A percentile compares a stretch with the other conserved stretches of the same genome.
These are phyloP conservation scores for Chlorops oryzae DNA, from an alignment of 1,140 invertebrate genomes.

Conservation along the genomic window DNA sequence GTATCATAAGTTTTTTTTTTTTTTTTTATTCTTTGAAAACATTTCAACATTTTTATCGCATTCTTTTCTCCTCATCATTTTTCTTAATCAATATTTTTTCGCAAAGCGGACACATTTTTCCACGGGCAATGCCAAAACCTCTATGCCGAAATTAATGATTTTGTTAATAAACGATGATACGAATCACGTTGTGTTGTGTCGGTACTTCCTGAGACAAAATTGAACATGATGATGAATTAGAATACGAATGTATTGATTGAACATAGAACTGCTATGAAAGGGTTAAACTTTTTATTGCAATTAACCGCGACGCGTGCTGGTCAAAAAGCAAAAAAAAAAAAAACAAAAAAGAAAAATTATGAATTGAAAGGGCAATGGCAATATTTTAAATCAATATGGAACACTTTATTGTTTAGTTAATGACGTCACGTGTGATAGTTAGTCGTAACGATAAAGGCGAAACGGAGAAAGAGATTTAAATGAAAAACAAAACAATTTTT, in stretches of 20 bases:
- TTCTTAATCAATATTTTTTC: no score
- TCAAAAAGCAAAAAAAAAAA: neutral
- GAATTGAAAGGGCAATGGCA: slow-evolving; percentile 5
- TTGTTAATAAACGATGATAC: neutral
- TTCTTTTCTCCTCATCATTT: no score
- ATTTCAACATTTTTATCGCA: no score
- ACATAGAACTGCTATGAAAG: neutral
- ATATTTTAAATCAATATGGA: slow-evolving; percentile 1
- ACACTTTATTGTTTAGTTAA: slow-evolving; percentile 1
- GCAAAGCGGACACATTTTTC: no score
- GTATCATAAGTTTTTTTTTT: no score
- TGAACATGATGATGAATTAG: neutral
- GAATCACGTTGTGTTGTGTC: neutral
- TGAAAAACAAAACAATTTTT: no score
- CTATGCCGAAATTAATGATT: neutral
- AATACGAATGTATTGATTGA: neutral
- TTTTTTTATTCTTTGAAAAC: no score
- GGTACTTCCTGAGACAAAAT: neutral
- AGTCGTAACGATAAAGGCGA: slow-evolving; percentile 10
- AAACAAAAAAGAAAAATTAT: slow-evolving; percentile 5
- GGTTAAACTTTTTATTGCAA: neutral
- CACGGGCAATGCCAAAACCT: no score
- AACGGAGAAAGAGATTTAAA: no score
- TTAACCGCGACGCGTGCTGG: neutral
- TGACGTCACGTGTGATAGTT: slow-evolving; percentile 12